Evolutionary conservation across 1,140 invertebrate species (phyloP), one percentile per base, ranked within the genome.

Genomic region (Brachionus koreanus): DNA sequence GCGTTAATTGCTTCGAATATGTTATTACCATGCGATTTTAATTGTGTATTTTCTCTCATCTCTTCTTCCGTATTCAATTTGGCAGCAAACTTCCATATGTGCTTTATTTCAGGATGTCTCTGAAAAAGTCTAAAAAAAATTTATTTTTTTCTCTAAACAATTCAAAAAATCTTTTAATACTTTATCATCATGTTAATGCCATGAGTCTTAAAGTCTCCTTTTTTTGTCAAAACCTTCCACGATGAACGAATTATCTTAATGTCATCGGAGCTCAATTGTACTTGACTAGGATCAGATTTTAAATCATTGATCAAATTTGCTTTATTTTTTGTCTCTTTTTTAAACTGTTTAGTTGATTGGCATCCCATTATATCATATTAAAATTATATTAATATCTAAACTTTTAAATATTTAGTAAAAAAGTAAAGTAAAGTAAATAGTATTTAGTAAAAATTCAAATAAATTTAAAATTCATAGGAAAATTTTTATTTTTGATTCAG

Each of bases 151-250:
- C 49, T 43, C 19, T 35, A 12, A 29, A 35, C 61, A 42, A 5
- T 16, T 12, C 23, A 5, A 79, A n/a, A 37, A 61, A 37, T 7
- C 39, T 13, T 25, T n/a, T 79, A n/a, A n/a, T n/a, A 79, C 76
- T 79, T 79, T 16, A 65, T 79, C 76, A 79, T 79, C 76, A 79
- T 79, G 12, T 65, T 29, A 9, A 79, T 65, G 10, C 76, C 76
- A 39, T 61, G 37, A 37, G 23, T 57, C 19, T 79, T 79, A 29
- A 61, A 79, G 23, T 79, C 76, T 9, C 16, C 61, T 23, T 61
- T 57, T 35, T 42, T 42, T 0, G 46, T 6, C 13, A 79, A 61
- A 23, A 61, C 33, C 35, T 37, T 79, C 76, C 76, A 79, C 16
- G 46, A 61, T 12, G n/a, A 19, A 29, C 61, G 49, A 57, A 79